Base-by-base conservation (phyloP, 2,797 vertebrate species). In the Tenualosa ilisha region DNA sequence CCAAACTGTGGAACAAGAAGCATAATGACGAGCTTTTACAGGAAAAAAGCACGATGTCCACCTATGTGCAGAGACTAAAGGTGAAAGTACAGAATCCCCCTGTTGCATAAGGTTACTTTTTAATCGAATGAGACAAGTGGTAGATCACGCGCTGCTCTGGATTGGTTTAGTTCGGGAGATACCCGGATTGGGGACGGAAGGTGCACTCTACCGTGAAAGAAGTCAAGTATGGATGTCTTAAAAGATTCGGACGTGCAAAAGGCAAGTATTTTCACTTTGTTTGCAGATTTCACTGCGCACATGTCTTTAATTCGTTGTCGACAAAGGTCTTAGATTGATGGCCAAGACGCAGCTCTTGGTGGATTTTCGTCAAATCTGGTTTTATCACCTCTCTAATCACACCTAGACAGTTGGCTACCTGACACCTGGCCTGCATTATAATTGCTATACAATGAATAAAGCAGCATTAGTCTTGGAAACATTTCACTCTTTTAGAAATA, bases 221-320 rank as follows among this genome's bases (percentile, higher is more conserved):
- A 37, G 65, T 79, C 75, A 84, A 84, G 1, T 53, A 95, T 96
- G 95, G 93, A 95, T 51, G 92, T 92, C 1, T 89, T 96, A 89
- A 90, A 91, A 0, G 94, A 96, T 81, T 90, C 63, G 0, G 89
- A 96, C 72, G 91, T 93, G 82, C 89, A 91, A 51, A 94, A 91
- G 94, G 95, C 95, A 82, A 91, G 90, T 26, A 24, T 49, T 24
- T 4, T 20, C 2, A 1, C 82, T 40, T 22, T 20, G 51, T 81
- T 12, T n/a, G 15, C 24, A 13, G 26, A 22, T 43, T 79, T 40
- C 72, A 46, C 17, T 46, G 2, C 43, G 46, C 0, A 9, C 72
- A 37, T 0, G 2, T 79, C 0, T 8, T 20, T 9, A 15, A 37
- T 6, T 37, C 0, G 26, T 40, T 40, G 12, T 72, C 40, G 37